Base-by-base conservation (phyloP, 2,797 vertebrate species). In the Coregonus sp. region DNA sequence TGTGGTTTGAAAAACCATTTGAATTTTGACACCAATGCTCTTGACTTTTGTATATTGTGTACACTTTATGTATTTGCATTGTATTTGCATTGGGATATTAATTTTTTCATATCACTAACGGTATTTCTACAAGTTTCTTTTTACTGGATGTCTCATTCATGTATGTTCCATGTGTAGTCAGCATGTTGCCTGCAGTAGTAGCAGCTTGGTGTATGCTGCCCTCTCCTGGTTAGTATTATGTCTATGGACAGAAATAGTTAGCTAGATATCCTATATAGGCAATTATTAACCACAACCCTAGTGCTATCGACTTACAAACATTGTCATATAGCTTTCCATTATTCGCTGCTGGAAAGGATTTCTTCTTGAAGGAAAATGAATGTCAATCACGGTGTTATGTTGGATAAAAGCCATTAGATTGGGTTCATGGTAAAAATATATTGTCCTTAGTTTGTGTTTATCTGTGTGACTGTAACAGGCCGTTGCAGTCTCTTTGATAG, bases 151-250 rank as follows among this genome's bases (percentile, higher is more conserved):
- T 47, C 40, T n/a, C 15, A 59, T 18, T n/a, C 54, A 59, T n/a
- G 5, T 6, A 59, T n/a, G 16, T 18, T 54, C 15, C 52, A 54
- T 54, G 52, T 54, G 52, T 18, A 18, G 16, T 54, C 52, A 54
- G 15, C 52, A 54, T 59, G 54, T 59, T 59, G 18, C 54, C 54
- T 18, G 18, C 54, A 59, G 5, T 1, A n/a, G 54, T 14, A 61
- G 61, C 20, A 78, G 20, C 54, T 82, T 83, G 82, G 78, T 5
- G 0, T 73, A 20, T 87, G 82, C 78, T 52, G 84, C 90, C 91
- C 85, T 87, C 92, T 93, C 79, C 82, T 90, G 91, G 86, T 69
- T 31, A 65, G 9, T 37, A 11, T 47, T 12, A 6, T 25, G 7
- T 63, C 40, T 47, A 11, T 12, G 2, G 40, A 47, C 40, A 47